These are phyloP conservation scores for Casuarius casuarius DNA, from an alignment of 2,113 vertebrate genomes.

Conservation along the genomic window DNA sequence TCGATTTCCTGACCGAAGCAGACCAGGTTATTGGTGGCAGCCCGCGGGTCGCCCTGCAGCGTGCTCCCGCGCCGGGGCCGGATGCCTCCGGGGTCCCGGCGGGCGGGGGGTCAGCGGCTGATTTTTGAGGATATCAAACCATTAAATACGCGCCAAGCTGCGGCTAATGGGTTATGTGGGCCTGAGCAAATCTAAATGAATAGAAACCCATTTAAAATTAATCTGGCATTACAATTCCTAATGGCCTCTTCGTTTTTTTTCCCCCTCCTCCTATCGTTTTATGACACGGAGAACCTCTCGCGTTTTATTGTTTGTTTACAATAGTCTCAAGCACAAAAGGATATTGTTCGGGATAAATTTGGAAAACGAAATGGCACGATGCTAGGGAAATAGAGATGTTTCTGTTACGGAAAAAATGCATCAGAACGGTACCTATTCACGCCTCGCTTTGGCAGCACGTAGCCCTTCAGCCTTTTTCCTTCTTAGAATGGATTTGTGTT, in stretches of 20 bases:
- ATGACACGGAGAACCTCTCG: neutral
- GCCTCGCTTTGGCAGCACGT: accelerated
- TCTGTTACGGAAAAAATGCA: neutral
- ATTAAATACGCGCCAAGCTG: neutral
- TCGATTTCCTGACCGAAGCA: neutral
- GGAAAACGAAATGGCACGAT: neutral
- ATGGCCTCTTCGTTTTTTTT: neutral
- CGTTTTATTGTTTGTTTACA: neutral
- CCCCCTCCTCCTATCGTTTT: neutral
- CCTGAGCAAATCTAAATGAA: neutral
- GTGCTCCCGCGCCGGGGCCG: too few species aligned
- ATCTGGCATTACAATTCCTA: slow-evolving; percentile 20
- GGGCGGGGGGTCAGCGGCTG: neutral
- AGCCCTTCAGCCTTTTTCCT: neutral
- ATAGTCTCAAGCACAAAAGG: neutral
- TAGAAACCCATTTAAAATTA: slow-evolving; percentile 38
- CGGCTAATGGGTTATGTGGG: neutral
- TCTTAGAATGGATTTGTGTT: neutral
- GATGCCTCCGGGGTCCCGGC: neutral
- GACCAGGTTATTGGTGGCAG: accelerated
- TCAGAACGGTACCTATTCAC: neutral
- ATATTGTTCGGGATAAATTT: neutral
- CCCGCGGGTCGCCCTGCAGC: too few species aligned
- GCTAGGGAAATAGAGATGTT: neutral
- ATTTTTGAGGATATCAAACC: neutral